Evolutionary conservation across 2,888 invertebrate genomes (phyloP).

Genomic region (Callyntrura sp.): DNA sequence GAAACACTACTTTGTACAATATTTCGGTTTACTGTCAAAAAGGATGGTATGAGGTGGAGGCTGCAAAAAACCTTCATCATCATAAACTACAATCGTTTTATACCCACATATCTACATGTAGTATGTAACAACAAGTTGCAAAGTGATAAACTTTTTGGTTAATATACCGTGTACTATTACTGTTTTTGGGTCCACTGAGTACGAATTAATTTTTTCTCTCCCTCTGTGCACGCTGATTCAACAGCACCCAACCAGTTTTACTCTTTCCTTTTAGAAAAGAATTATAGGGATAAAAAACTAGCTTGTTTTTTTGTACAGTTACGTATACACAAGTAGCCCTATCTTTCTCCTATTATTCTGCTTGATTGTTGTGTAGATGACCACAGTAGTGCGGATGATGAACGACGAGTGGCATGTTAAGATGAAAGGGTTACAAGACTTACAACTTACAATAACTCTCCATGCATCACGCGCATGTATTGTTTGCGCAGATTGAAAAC

Average conservation of each 20-base stretch:
- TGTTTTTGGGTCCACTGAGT: background rate
- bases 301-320: background rate
- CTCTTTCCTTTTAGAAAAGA: background rate
- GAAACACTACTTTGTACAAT: background rate
- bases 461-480: background rate
- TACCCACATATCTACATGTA: background rate
- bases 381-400: background rate
- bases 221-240: background rate
- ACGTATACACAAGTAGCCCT: background rate
- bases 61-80: background rate
- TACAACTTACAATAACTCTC: background rate
- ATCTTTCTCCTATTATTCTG: background rate
- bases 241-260: conserved; percentile 23
- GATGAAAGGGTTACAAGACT: conserved; percentile 4
- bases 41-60: background rate
- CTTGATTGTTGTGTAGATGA: background rate
- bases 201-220: background rate
- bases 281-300: conserved; percentile 14
- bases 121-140: background rate
- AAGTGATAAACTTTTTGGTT: background rate
- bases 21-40: background rate
- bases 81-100: background rate
- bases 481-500: background rate
- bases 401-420: background rate
- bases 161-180: too few relatives aligned